phyloP scores from a whole-genome alignment of 1,140 invertebrate species.

The Macrobrachium rosenbergii region DNA sequence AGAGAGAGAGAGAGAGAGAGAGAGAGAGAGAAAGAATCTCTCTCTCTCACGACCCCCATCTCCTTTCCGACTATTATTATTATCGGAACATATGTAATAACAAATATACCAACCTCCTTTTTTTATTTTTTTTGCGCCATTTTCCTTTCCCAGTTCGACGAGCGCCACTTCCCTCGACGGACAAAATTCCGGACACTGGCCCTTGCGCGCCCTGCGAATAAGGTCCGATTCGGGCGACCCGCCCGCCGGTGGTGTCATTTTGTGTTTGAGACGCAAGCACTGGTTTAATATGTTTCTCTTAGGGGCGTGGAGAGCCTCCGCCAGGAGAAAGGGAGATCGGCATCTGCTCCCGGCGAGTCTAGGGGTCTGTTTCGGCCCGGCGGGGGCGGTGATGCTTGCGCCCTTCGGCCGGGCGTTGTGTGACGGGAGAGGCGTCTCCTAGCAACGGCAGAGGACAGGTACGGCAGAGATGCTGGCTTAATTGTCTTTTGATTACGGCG shows the following conservation, averaged over 20 bases:
- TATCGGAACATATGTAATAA: conserved; percentile 21
- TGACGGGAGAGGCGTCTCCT: not conserved
- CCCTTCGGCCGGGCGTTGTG: not conserved
- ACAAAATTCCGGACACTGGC: not conserved
- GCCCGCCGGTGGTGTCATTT: conserved; percentile 21
- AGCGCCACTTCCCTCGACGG: not conserved
- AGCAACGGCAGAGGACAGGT: conserved; percentile 9
- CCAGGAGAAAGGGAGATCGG: accelerated
- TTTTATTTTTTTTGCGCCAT: not conserved
- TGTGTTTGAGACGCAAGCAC: conserved; percentile 36
- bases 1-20: not conserved
- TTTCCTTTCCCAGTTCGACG: not conserved
- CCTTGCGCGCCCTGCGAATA: not conserved
- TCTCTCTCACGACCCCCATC: not conserved
- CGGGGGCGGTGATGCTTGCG: not conserved
- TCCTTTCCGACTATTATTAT: not conserved
- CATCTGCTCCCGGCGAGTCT: too few species aligned
- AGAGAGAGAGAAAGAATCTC: not conserved
- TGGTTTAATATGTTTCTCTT: conserved; percentile 42
- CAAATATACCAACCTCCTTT: conserved; percentile 18
- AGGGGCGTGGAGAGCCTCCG: not conserved
- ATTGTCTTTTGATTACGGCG: conserved; percentile 40
- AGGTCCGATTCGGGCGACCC: not conserved
- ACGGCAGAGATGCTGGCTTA: conserved; percentile 24
- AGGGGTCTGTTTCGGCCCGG: not conserved